Percentiles rank a stretch among this genome's conserved stretches.
Evolutionary conservation across 1,140 invertebrate genomes (phyloP).

Genomic region (Cyphomyrmex costatus): DNA sequence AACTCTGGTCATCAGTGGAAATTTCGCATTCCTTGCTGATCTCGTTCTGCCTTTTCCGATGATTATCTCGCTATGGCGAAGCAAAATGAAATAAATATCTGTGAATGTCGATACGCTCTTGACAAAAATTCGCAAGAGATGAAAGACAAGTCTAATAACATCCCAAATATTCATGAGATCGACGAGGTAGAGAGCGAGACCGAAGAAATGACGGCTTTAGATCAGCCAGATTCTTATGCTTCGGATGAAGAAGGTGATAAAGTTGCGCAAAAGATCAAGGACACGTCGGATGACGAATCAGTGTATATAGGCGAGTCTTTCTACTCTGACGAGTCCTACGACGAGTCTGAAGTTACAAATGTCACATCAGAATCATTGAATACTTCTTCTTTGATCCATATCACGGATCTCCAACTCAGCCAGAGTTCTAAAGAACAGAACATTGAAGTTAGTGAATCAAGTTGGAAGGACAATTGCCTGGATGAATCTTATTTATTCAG

Average conservation of each 20-base stretch:
- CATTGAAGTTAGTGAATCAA: not conserved
- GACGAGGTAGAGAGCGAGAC: constrained; percentile 69
- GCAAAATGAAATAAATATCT: constrained; percentile 6
- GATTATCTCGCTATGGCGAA: not conserved
- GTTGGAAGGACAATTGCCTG: not conserved
- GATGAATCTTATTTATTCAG: constrained; percentile 5
- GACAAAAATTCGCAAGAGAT: constrained; percentile 3
- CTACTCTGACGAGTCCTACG: constrained; percentile 73
- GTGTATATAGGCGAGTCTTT: constrained; percentile 78
- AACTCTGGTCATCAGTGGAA: not conserved
- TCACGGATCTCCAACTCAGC: not conserved
- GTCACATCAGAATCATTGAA: constrained; percentile 61
- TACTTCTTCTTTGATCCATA: constrained; percentile 15
- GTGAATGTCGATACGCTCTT: constrained; percentile 35
- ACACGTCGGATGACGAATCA: constrained; percentile 70
- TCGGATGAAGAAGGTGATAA: constrained; percentile 12
- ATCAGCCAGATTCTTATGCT: not conserved
- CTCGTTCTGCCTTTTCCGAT: not conserved
- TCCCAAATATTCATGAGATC: constrained; percentile 67
- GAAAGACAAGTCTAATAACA: constrained; percentile 42
- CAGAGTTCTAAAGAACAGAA: not conserved
- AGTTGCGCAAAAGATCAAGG: not conserved
- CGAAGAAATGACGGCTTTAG: not conserved
- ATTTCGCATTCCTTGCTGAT: not conserved
- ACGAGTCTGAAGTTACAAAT: constrained; percentile 74